Evolutionary conservation across 2,113 vertebrate species (phyloP).

Genomic region (Ondatra zibethicus): DNA sequence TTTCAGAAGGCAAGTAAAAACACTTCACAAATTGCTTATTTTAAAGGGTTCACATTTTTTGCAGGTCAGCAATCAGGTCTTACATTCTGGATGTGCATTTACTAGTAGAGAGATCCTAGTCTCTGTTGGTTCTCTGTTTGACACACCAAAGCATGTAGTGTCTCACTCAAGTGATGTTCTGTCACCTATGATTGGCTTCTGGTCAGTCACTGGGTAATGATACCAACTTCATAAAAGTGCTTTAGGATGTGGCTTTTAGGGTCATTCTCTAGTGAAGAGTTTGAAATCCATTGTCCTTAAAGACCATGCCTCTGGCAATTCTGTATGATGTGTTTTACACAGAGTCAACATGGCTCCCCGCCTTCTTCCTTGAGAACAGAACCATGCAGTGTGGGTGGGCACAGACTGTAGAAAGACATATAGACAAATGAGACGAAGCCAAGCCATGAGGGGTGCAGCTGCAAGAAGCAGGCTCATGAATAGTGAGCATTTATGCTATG

Average conservation of each 20-base stretch:
- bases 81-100: background rate
- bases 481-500: slow-evolving; percentile 52
- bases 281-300: background rate
- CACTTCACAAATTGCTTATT: background rate
- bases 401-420: slow-evolving; percentile 47
- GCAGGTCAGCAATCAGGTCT: background rate
- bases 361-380: background rate
- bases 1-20: slow-evolving; percentile 39
- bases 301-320: background rate
- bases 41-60: slow-evolving; percentile 21
- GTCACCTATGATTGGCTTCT: background rate
- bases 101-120: background rate
- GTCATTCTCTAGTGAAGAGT: background rate
- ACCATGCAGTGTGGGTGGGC: background rate
- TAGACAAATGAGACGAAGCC: slow-evolving; percentile 7
- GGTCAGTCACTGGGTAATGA: background rate
- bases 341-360: background rate
- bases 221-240: background rate
- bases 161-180: background rate
- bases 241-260: background rate
- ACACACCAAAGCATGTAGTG: background rate
- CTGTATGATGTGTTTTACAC: background rate
- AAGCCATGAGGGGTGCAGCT: slow-evolving; percentile 39
- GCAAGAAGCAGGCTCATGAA: slow-evolving; percentile 27
- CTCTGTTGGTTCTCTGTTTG: background rate